Evolutionary conservation across 2,113 vertebrate genomes (phyloP).

Genomic region (Acanthisitta chloris): DNA sequence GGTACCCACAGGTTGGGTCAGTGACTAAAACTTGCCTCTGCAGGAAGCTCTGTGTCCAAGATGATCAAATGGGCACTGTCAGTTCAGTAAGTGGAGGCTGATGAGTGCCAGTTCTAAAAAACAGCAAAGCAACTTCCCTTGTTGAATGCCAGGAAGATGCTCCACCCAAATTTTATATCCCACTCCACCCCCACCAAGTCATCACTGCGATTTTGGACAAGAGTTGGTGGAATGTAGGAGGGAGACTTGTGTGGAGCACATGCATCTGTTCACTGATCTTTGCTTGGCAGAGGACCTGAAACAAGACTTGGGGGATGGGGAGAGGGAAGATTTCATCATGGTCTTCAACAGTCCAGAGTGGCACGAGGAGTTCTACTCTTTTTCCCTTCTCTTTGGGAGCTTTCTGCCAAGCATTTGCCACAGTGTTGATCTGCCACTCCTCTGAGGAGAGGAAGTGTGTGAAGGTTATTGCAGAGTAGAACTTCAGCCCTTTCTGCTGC

Average conservation of each 20-base stretch:
- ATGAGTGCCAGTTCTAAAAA: background rate
- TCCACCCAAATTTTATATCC: background rate
- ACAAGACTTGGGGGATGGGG: background rate
- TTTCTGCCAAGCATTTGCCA: background rate
- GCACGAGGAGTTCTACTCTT: background rate
- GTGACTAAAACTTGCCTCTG: background rate
- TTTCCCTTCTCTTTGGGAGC: background rate
- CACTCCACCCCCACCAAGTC: too few species aligned
- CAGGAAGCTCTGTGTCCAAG: background rate
- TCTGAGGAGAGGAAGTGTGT: background rate
- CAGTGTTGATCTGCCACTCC: background rate
- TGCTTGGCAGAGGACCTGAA: background rate
- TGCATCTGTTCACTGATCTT: background rate
- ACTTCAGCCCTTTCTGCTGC: background rate
- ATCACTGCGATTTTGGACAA: background rate
- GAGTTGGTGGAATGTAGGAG: background rate
- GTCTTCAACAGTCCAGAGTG: background rate
- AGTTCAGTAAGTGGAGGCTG: background rate
- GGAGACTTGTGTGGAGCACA: background rate
- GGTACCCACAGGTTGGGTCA: background rate
- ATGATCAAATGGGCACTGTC: background rate
- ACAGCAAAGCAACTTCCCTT: background rate
- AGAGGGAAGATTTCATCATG: background rate
- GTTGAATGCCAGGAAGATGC: background rate
- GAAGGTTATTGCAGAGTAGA: background rate